phyloP scores from a whole-genome alignment of 2,113 vertebrate species.

The Solea solea region DNA sequence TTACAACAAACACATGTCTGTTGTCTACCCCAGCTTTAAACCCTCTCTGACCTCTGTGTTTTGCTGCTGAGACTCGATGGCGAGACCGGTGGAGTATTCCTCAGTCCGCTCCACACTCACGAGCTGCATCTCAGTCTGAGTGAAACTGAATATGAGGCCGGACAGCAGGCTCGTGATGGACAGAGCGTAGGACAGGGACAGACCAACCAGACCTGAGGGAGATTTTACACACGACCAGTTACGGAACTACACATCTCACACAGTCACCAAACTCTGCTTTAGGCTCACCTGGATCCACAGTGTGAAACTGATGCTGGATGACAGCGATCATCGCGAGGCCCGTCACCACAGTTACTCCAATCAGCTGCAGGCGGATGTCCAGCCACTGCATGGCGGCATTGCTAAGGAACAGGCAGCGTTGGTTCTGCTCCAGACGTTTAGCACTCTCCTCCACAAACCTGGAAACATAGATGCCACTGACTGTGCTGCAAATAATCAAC shows the following conservation, averaged over 20 bases:
- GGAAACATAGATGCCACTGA: constrained; percentile 6
- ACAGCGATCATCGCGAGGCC: constrained; percentile 87
- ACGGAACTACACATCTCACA: not conserved
- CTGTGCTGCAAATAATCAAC: not conserved
- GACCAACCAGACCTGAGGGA: constrained; percentile 89
- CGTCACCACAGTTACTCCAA: constrained; percentile 89
- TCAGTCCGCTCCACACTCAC: constrained; percentile 94
- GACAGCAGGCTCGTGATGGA: constrained; percentile 91
- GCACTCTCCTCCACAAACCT: constrained; percentile 92
- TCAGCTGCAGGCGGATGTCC: constrained; percentile 95
- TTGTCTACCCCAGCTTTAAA: too few species aligned
- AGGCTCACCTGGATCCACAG: constrained; percentile 87
- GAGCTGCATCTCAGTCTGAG: constrained; percentile 93
- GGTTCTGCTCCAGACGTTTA: constrained; percentile 89
- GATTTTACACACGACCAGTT: not conserved
- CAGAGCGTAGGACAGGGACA: constrained; percentile 92
- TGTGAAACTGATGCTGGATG: constrained; percentile 86
- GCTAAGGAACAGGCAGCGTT: constrained; percentile 92
- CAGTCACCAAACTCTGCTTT: not conserved
- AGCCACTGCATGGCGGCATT: constrained; percentile 90
- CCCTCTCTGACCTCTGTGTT: constrained; percentile 75
- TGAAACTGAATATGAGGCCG: constrained; percentile 91
- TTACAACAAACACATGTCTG: too few species aligned
- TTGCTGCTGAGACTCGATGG: constrained; percentile 83
- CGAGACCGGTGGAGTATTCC: constrained; percentile 88